Base-by-base conservation (phyloP, 1,140 invertebrate genomes). In the Neodiprion lecontei region DNA sequence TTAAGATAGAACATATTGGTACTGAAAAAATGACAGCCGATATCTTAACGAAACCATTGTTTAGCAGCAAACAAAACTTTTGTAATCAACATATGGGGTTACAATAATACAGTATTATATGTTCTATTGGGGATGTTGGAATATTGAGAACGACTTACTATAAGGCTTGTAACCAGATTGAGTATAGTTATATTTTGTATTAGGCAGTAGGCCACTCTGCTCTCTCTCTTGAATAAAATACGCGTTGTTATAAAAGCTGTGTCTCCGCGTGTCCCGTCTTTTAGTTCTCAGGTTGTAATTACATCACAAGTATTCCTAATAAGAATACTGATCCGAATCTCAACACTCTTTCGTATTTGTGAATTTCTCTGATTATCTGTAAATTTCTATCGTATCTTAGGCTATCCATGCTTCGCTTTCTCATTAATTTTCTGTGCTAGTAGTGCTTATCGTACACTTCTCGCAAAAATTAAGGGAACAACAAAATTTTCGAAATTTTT, bases 21-120 rank as follows among this genome's bases (percentile, higher is more conserved):
- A 83, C 79, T 77, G 61, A 77, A 72, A 73, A 79, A 50, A 81
- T 82, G 81, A 67, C 74, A 65, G 80, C 81, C 10, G 83, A 84
- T 72, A 75, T 81, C 47, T 71, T 84, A 8, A 84, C 81, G 28
- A 84, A 84, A 76, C 70, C 74, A 67, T 65, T 82, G 50, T 53
- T 53, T 1, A 53, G 50, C 1, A 53, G 50, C 14, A 1, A 53
- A 53, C 50, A 53, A 53, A 1, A 53, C 50, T 53, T 11, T 53
- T 53, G 50, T 53, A 53, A 11, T 1, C 1, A 53, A 1, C 50
- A 53, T 11, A 53, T 53, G 50, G 50, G 50, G 1, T 53, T 53
- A 14, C 50, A 53, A 2, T 1, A 1, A 11, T 53, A 53, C 1
- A 53, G 1, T 53, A 53, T 53, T 53, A 53, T 53, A 53, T 53